Percentiles rank a stretch among this genome's conserved stretches.
Conservation (phyloP, 2,888 invertebrate species). For the Coecobrya sp. region DNA sequence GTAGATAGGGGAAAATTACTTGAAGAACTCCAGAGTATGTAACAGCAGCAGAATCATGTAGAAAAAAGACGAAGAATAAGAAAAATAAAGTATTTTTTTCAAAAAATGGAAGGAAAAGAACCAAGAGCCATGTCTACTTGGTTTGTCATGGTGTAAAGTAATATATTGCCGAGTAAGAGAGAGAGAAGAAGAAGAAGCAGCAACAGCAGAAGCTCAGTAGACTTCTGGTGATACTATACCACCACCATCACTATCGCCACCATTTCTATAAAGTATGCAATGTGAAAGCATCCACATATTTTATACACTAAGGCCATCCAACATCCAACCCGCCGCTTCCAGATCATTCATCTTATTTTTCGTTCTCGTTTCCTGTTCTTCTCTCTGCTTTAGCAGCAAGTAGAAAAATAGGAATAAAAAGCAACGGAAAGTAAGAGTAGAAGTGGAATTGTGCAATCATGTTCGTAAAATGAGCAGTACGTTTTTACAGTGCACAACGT, state of each 20-base stretch:
- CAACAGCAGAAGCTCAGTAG: constrained; percentile 61
- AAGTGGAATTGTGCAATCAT: neutral
- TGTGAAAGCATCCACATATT: constrained; percentile 75
- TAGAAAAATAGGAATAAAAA: neutral
- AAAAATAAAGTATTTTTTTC: constrained; percentile 64
- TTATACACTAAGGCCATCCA: constrained; percentile 81
- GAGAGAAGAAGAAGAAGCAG: constrained; percentile 39
- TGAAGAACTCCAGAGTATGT: constrained; percentile 27
- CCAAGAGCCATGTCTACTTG: constrained; percentile 64
- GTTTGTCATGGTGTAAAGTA: constrained; percentile 79
- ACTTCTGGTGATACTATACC: constrained; percentile 62
- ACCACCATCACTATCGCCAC: constrained; percentile 52
- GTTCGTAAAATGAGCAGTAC: neutral
- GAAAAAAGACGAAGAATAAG: constrained; percentile 54
- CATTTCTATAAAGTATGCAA: constrained; percentile 70
- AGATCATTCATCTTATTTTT: constrained; percentile 85
- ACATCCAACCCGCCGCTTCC: constrained; percentile 83
- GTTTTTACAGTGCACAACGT: neutral
- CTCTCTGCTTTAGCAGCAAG: constrained; percentile 7
- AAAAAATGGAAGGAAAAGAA: constrained; percentile 74
- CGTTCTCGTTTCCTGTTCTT: constrained; percentile 73
- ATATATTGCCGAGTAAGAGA: constrained; percentile 66
- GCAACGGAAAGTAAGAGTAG: neutral
- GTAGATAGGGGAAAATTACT: constrained; percentile 81
- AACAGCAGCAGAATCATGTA: constrained; percentile 19